A percentile compares a stretch with the other conserved stretches of the same genome.
Conservation (phyloP, 2,888 invertebrate species). For the Agrotis segetum region DNA sequence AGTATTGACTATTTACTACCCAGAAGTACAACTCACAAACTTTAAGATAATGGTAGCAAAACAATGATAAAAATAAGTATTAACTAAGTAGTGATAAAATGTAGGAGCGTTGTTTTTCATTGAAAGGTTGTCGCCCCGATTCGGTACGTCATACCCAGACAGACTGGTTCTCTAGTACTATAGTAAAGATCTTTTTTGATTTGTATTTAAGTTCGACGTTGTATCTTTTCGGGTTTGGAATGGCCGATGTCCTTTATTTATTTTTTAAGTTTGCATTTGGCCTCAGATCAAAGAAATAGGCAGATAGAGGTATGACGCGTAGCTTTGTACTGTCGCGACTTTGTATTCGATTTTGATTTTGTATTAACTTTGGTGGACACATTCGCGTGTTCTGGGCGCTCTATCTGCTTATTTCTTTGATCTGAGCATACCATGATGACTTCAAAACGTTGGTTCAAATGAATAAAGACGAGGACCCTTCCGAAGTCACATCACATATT, state of each 20-base stretch:
- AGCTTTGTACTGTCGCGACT: too few relatives aligned
- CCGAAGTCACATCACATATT: conserved; percentile 4
- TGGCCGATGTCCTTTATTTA: too few relatives aligned
- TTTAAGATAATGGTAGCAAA: conserved; percentile 36
- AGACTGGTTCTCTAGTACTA: conserved; percentile 6
- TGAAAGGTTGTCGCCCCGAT: conserved; percentile 47
- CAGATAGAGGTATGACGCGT: too few relatives aligned
- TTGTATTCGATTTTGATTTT: too few relatives aligned
- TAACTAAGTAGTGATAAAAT: conserved; percentile 12
- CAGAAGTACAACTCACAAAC: conserved; percentile 7
- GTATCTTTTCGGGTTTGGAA: too few relatives aligned
- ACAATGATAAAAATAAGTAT: conserved; percentile 45
- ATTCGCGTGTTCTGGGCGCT: too few relatives aligned
- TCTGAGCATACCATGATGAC: too few relatives aligned
- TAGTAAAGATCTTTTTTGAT: conserved; percentile 13
- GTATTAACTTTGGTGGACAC: too few relatives aligned
- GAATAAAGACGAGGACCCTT: neutral
- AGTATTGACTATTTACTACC: neutral
- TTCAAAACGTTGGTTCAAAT: too few relatives aligned
- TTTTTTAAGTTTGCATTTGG: too few relatives aligned
- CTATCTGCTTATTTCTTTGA: too few relatives aligned
- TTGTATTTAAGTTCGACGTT: conserved; percentile 9
- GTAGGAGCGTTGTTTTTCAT: conserved; percentile 36
- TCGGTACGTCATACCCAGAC: conserved; percentile 47
- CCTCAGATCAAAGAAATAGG: too few relatives aligned